Base-by-base conservation (phyloP, 2,888 invertebrate genomes). In the Mayetiola destructor region DNA sequence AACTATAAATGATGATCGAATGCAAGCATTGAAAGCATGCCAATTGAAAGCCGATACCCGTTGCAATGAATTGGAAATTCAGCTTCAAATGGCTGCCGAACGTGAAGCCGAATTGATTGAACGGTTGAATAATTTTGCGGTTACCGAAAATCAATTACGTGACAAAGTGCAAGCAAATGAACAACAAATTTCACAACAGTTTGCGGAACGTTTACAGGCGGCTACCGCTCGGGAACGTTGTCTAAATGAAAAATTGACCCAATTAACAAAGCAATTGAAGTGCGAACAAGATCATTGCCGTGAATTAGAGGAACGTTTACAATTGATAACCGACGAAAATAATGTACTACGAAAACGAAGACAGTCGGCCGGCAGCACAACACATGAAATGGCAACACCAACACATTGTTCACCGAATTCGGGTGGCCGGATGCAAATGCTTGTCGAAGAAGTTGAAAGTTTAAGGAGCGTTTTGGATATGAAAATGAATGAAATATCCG, bases 391-490 rank as follows among this genome's bases (percentile, higher is more conserved):
- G 2, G 18, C 56, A 12, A 16, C 14, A 27, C 21, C 20, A 40
- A 23, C 14, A 36, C n/a, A n/a, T n/a, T n/a, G n/a, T n/a, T n/a
- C n/a, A n/a, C 27, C 30, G 30, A 39, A 27, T 21, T 14, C 10
- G 1, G 30, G 39, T 18, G 8, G 2, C 16, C 10, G 35, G 4
- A 20, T 29, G 21, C 21, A 27, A n/a, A 67, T 78, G 64, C 64
- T 86, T 39, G 77, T 82, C 64, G 82, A 82, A 59, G 85, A 90
- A 71, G 83, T 86, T 1, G 84, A 85, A 63, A 93, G 93, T 18
- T 75, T 95, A 60, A 80, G 89, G 61, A 84, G 86, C 36, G 94
- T 95, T 3, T 76, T 95, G 59, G 94, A 94, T 64, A 75, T 95
- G 66, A 85, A 88, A 66, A 88, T 88, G 68, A 81, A 84, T 23